Evolutionary conservation across 2,113 vertebrate genomes (phyloP), one percentile per base, ranked within the genome.

Genomic region (Lycaon pictus): DNA sequence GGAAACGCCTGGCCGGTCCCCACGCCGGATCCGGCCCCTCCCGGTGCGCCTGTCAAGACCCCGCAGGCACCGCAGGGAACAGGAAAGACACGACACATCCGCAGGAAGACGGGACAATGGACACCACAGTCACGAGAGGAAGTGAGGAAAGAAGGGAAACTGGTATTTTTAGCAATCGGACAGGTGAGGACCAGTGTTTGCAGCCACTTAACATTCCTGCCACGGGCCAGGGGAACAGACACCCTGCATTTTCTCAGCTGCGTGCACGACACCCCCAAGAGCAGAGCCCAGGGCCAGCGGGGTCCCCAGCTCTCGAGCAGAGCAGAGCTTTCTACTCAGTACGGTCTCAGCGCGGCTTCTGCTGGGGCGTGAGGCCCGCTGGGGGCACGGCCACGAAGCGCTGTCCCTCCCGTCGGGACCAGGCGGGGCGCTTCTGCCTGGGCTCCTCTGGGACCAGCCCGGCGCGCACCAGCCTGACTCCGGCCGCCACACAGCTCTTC

Each of bases 281-380:
- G 13, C 43, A 77, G 74, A 17, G 25, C 7, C 74, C 74, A 7
- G 3, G 74, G 43, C 74, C 74, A 4, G 43, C 27, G 13, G 25
- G 74, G 25, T 17, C 15, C 43, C 48, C 6, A 3, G 72, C 72
- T 74, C 27, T 27, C 3, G 7, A 23, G 37, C 72, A 76, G 43
- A 23, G 23, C 69, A 71, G 10, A 72, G 71, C 72, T 8, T 17
- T 77, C 74, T 51, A 9, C 3, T 16, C 23, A 13, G 74, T 17
- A 6, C 17, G 43, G 51, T 5, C 43, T 77, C 74, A 16, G 43
- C 25, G 1, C 43, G 2, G 12, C 3, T 9, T 27, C 74, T 27
- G 1, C 25, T 29, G 7, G 3, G 1, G 7, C 7, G 7, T 25
- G 43, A 29, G 74, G 25, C 7, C 23, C 1, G 43, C 74, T 0